phyloP scores from a whole-genome alignment of 2,113 vertebrate species.

The Noturus placidus region DNA sequence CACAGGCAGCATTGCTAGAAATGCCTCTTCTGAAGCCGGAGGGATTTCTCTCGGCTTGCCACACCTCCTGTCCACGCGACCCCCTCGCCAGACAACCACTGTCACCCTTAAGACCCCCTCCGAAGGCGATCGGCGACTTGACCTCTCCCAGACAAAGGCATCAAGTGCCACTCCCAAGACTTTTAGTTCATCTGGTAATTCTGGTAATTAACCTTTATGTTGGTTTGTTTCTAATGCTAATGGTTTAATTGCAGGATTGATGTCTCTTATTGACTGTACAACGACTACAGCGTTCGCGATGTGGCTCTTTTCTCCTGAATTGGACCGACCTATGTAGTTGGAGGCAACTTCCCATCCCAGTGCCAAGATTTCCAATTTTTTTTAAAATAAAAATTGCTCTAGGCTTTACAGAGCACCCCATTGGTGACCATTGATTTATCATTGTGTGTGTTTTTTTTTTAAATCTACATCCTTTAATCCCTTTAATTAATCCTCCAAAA shows the following conservation, averaged over 20 bases:
- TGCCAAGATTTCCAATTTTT: background rate
- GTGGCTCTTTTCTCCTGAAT: background rate
- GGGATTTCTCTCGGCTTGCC: conserved; percentile 46
- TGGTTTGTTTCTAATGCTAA: conserved; percentile 18
- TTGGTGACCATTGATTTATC: background rate
- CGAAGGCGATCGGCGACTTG: conserved; percentile 44
- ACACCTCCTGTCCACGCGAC: conserved; percentile 55
- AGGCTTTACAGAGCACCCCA: background rate
- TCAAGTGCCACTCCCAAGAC: conserved; percentile 60
- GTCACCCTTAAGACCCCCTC: conserved; percentile 50
- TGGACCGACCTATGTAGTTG: background rate
- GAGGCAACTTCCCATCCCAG: too few species aligned
- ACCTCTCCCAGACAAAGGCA: conserved; percentile 55
- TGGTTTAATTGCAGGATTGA: background rate
- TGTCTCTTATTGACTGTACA: background rate
- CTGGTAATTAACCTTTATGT: conserved; percentile 23
- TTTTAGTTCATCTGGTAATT: conserved; percentile 67
- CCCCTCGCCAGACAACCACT: conserved; percentile 56
- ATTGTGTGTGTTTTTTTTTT: background rate
- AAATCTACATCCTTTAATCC: background rate
- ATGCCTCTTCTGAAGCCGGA: conserved; percentile 45
- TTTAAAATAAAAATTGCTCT: background rate
- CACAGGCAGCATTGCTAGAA: conserved; percentile 62
- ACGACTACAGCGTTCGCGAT: background rate
- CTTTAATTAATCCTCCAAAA: conserved; percentile 21